Conservation (phyloP, 2,888 invertebrate species). For the Oxycera nigricornis region DNA sequence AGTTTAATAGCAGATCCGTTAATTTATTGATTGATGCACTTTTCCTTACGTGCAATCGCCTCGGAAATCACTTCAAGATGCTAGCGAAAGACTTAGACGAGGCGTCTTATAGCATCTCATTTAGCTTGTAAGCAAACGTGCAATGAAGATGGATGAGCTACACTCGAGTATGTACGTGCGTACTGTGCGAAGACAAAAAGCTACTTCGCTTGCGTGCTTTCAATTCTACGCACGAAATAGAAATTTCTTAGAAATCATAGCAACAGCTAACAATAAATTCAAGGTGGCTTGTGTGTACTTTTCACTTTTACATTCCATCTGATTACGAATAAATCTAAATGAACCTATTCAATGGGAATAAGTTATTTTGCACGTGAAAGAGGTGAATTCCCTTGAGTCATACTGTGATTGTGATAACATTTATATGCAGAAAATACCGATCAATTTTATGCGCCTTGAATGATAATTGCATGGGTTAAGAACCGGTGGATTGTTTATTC, state of each 20-base stretch:
- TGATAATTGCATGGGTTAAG: too few species aligned
- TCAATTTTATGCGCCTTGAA: too few species aligned
- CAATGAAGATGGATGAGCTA: constrained; percentile 27
- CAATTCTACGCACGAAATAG: constrained; percentile 23
- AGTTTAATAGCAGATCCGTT: constrained; percentile 10
- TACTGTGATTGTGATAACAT: too few species aligned
- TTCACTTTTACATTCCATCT: too few species aligned
- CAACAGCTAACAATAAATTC: too few species aligned
- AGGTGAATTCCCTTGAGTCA: too few species aligned
- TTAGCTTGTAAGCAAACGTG: background rate
- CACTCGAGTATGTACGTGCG: constrained; percentile 7
- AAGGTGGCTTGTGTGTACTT: too few species aligned
- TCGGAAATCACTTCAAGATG: background rate
- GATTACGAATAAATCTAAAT: too few species aligned
- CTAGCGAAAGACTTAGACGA: background rate
- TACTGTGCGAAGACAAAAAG: background rate
- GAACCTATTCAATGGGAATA: too few species aligned
- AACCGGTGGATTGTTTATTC: too few species aligned
- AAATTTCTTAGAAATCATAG: constrained; percentile 26
- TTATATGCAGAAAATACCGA: too few species aligned
- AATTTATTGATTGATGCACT: constrained; percentile 35
- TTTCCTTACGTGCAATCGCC: constrained; percentile 4
- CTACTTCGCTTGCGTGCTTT: background rate
- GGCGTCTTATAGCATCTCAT: background rate
- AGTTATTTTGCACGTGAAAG: too few species aligned